Conservation (phyloP, 2,888 invertebrate genomes). For the Lepidocyrtinus sp. region DNA sequence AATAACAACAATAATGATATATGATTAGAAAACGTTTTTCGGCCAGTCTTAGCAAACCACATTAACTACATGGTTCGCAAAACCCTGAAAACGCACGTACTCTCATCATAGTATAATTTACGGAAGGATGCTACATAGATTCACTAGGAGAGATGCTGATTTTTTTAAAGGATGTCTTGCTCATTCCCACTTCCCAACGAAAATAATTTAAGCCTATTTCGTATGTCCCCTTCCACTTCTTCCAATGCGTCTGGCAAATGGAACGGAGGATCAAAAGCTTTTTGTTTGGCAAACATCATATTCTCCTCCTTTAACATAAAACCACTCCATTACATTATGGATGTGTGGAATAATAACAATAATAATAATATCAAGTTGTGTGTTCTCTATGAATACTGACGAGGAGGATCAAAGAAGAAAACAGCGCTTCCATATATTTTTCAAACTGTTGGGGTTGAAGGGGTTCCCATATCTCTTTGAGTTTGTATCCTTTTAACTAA, state of each 20-base stretch:
- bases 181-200: neutral
- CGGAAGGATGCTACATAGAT: too few species aligned
- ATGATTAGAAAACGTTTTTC: slow-evolving; percentile 48
- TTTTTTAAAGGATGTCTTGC: neutral
- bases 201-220: slow-evolving; percentile 4
- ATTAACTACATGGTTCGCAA: neutral
- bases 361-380: slow-evolving; percentile 8
- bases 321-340: slow-evolving; percentile 40
- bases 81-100: neutral
- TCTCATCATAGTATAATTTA: neutral
- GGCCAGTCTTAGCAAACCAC: slow-evolving; percentile 11
- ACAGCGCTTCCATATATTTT: too few species aligned
- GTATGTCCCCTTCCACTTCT: slow-evolving; percentile 16
- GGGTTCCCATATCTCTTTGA: too few species aligned
- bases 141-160: neutral
- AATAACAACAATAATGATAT: slow-evolving; percentile 57
- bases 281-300: slow-evolving; percentile 43
- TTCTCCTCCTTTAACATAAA: slow-evolving; percentile 15
- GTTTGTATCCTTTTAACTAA: slow-evolving; percentile 33
- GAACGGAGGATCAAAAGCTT: slow-evolving; percentile 44
- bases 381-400: slow-evolving; percentile 26
- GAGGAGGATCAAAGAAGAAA: too few species aligned
- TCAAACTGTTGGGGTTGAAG: too few species aligned
- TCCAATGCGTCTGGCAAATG: slow-evolving; percentile 3
- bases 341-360: slow-evolving; percentile 27